A percentile compares a stretch with the other conserved stretches of the same genome.
These are phyloP conservation scores for Cyclopterus lumpus DNA, from an alignment of 2,797 vertebrate genomes.

Conservation along the genomic window DNA sequence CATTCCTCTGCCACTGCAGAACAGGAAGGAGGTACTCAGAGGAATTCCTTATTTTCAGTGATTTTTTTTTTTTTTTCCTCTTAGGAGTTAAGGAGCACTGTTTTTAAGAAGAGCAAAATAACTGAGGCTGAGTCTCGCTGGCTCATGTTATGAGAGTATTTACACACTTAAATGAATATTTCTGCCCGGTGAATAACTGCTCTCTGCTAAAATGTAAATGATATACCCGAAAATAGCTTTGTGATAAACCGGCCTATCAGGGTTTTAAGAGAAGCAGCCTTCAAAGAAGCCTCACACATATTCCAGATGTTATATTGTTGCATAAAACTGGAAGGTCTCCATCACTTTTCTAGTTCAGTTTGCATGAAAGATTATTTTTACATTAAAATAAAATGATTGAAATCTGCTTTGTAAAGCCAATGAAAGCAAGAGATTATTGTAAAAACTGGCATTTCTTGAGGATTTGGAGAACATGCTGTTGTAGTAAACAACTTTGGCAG, in stretches of 20 bases:
- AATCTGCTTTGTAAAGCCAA: background rate
- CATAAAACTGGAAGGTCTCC: background rate
- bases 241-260: background rate
- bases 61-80: conserved; percentile 52
- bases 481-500: background rate
- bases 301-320: background rate
- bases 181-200: background rate
- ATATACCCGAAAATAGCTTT: background rate
- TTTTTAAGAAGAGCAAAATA: conserved; percentile 42
- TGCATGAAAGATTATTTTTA: background rate
- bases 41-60: conserved; percentile 66
- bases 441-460: background rate
- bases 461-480: background rate
- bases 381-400: background rate
- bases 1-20: conserved; percentile 65
- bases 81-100: conserved; percentile 44
- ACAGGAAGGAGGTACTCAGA: conserved; percentile 56
- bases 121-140: background rate
- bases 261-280: background rate
- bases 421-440: background rate
- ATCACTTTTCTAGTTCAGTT: conserved; percentile 1
- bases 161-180: background rate
- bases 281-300: background rate
- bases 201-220: background rate
- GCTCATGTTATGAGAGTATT: background rate